A percentile compares a stretch with the other conserved stretches of the same genome.
phyloP scores from a whole-genome alignment of 2,113 vertebrate genomes.

The Grammomys dolichurus region DNA sequence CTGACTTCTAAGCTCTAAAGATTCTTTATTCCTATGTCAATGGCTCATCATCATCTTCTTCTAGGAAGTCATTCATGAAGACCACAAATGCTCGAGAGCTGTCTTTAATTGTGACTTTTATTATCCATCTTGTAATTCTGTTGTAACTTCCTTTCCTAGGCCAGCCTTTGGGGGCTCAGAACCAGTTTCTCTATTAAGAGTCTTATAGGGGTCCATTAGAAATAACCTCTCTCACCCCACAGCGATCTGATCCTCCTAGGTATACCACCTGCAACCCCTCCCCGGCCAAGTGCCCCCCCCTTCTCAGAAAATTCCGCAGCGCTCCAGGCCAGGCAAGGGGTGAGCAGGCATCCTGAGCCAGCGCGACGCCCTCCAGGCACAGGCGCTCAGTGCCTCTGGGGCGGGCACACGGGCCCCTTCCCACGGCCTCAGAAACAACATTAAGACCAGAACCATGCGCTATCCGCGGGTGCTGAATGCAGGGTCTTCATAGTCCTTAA shows the following conservation, averaged over 20 bases:
- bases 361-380: background rate
- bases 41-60: background rate
- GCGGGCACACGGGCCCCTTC: background rate
- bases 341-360: background rate
- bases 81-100: constrained; percentile 20
- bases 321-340: background rate
- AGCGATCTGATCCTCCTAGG: background rate
- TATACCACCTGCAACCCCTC: background rate
- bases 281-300: background rate
- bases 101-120: constrained; percentile 54
- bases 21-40: background rate
- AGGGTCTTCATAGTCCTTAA: constrained; percentile 25
- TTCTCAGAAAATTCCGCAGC: constrained; percentile 49
- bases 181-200: background rate
- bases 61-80: constrained; percentile 42
- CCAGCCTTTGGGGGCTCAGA: background rate
- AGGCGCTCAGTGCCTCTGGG: background rate
- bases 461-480: background rate
- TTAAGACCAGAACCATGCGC: background rate
- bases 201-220: background rate
- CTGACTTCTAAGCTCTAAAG: background rate
- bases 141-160: constrained; percentile 52
- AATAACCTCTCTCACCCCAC: background rate
- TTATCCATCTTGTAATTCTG: constrained; percentile 38
- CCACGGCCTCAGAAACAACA: background rate